Evolutionary conservation across 2,888 invertebrate species (phyloP).

Genomic region (Tanypteryx hageni): DNA sequence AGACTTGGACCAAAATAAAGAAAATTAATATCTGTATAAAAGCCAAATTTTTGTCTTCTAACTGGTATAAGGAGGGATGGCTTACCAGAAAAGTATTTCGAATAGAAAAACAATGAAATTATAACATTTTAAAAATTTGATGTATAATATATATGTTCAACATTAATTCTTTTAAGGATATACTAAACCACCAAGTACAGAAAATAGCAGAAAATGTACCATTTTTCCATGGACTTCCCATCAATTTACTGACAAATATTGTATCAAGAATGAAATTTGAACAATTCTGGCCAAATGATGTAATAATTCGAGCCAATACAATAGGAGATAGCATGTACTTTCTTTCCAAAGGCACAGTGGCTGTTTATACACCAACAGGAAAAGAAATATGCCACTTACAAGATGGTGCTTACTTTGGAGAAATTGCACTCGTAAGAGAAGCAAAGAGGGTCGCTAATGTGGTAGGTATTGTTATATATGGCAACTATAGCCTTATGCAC

Average conservation of each 20-base stretch:
- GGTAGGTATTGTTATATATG: background rate
- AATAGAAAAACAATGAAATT: no score
- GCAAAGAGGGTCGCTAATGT: slow-evolving; percentile 5
- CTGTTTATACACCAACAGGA: slow-evolving; percentile 34
- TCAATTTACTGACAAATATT: background rate
- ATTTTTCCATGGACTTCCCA: background rate
- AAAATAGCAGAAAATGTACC: slow-evolving; percentile 38
- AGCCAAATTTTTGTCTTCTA: no score
- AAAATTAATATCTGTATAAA: no score
- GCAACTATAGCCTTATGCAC: no score
- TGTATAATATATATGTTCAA: no score
- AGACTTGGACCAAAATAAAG: no score
- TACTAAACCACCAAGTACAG: background rate
- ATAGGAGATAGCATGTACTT: slow-evolving; percentile 30
- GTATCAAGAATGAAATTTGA: slow-evolving; percentile 30
- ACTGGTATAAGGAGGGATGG: no score
- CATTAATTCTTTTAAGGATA: background rate
- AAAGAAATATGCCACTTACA: slow-evolving; percentile 42
- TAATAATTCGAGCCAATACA: slow-evolving; percentile 14
- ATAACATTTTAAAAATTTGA: no score
- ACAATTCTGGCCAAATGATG: slow-evolving; percentile 39
- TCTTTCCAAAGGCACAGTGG: slow-evolving; percentile 21
- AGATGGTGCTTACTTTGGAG: slow-evolving; percentile 34
- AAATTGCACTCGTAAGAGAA: slow-evolving; percentile 5
- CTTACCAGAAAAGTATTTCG: no score